A percentile compares a stretch with the other conserved stretches of the same genome.
Conservation (phyloP, 1,140 invertebrate species). For the Trigoniulus corallinus region DNA sequence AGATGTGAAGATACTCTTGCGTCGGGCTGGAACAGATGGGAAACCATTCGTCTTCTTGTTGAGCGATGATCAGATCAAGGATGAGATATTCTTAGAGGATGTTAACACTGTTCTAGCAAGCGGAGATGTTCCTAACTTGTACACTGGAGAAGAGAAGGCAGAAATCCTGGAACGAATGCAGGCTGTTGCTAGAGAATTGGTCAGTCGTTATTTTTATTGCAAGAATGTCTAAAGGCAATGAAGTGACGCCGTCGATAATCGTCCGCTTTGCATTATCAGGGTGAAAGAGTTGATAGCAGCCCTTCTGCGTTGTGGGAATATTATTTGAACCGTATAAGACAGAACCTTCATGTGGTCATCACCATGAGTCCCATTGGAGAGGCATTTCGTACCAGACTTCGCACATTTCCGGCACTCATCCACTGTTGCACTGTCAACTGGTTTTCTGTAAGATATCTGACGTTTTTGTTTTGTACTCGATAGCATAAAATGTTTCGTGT, state of each 20-base stretch:
- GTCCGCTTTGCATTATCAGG: too few relatives aligned
- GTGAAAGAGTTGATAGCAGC: constrained; percentile 59
- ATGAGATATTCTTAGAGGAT: constrained; percentile 84
- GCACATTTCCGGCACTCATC: constrained; percentile 78
- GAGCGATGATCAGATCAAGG: constrained; percentile 60
- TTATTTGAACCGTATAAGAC: constrained; percentile 67
- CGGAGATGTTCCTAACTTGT: constrained; percentile 82
- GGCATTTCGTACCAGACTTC: constrained; percentile 58
- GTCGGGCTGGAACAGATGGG: constrained; percentile 62
- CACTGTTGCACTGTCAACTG: constrained; percentile 41
- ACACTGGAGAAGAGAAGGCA: constrained; percentile 72
- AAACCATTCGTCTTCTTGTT: constrained; percentile 75
- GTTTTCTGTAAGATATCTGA: constrained; percentile 27
- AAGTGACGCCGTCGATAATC: too few relatives aligned
- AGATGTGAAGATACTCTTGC: constrained; percentile 60
- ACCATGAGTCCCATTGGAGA: constrained; percentile 83
- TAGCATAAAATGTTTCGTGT: constrained; percentile 5
- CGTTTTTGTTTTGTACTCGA: not conserved
- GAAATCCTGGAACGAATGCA: constrained; percentile 87
- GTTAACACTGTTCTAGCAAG: constrained; percentile 85
- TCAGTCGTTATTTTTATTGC: too few relatives aligned
- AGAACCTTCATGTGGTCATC: constrained; percentile 70
- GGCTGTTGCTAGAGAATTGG: constrained; percentile 35
- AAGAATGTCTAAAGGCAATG: not conserved
- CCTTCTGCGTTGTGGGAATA: constrained; percentile 68